These are phyloP conservation scores for Ganaspis brasiliensis DNA, from an alignment of 2,888 invertebrate genomes.

Conservation along the genomic window DNA sequence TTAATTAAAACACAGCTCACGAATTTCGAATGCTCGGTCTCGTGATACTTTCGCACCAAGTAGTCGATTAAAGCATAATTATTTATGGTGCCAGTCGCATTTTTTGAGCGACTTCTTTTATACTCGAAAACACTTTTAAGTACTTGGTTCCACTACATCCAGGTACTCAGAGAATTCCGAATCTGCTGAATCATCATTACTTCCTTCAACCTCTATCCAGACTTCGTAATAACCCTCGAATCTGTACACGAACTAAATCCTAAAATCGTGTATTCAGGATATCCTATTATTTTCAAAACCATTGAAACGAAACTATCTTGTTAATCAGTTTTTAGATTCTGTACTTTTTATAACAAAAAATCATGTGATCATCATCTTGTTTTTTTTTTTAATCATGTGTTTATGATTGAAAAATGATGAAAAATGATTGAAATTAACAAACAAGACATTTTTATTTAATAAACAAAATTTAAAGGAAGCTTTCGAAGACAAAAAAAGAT, in stretches of 20 bases:
- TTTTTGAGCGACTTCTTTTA: background rate
- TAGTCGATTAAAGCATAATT: constrained; percentile 41
- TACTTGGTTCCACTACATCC: background rate
- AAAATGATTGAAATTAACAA: too few relatives aligned
- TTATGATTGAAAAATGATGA: too few relatives aligned
- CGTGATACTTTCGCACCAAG: constrained; percentile 33
- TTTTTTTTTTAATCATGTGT: too few relatives aligned
- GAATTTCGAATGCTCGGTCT: constrained; percentile 32
- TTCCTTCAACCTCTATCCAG: constrained; percentile 38
- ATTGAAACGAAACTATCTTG: too few relatives aligned
- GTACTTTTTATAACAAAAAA: too few relatives aligned
- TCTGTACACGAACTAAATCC: constrained; percentile 53
- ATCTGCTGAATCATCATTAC: constrained; percentile 57
- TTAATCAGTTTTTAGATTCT: too few relatives aligned
- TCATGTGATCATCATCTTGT: too few relatives aligned
- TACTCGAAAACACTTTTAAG: constrained; percentile 9
- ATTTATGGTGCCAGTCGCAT: constrained; percentile 24
- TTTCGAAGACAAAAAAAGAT: too few relatives aligned
- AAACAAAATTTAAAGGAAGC: too few relatives aligned
- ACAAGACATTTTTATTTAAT: too few relatives aligned
- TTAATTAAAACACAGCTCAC: constrained; percentile 40
- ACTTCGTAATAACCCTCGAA: constrained; percentile 53
- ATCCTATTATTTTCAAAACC: too few relatives aligned
- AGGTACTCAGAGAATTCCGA: constrained; percentile 36
- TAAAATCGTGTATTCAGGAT: too few relatives aligned